Percentiles rank a stretch among this genome's conserved stretches.
These are phyloP conservation scores for Taeniopygia guttata DNA, from an alignment of 2,797 vertebrate genomes.

Conservation along the genomic window DNA sequence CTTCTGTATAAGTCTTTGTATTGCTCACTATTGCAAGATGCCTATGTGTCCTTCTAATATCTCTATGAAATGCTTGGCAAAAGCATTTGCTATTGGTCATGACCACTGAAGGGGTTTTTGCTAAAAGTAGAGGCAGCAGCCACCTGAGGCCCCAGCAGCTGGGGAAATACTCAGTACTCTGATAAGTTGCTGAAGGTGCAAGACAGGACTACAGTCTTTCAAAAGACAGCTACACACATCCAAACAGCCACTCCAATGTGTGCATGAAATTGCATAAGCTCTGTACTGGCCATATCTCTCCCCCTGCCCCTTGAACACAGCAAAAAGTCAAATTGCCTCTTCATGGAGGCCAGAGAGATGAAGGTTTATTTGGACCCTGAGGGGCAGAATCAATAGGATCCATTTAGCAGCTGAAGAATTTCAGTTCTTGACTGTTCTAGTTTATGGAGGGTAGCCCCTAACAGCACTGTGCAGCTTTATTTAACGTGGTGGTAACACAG, in stretches of 20 bases:
- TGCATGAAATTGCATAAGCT: neutral
- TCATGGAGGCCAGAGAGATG: neutral
- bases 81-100: neutral
- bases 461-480: neutral
- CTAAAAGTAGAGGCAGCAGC: neutral
- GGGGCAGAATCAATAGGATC: neutral
- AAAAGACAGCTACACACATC: neutral
- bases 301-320: neutral
- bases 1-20: neutral
- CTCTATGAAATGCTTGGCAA: neutral
- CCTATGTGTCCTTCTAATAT: rapidly evolving
- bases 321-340: neutral
- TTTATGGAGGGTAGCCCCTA: neutral
- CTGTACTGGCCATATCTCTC: neutral
- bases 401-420: neutral
- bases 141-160: neutral
- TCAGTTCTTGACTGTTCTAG: neutral
- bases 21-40: neutral
- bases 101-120: neutral
- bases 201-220: neutral
- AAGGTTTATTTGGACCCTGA: neutral
- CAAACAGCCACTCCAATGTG: neutral
- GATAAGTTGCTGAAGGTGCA: neutral
- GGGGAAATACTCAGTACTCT: neutral
- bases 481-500: neutral